These are phyloP conservation scores for Equus quagga DNA, from an alignment of 2,113 vertebrate species.

Conservation along the genomic window DNA sequence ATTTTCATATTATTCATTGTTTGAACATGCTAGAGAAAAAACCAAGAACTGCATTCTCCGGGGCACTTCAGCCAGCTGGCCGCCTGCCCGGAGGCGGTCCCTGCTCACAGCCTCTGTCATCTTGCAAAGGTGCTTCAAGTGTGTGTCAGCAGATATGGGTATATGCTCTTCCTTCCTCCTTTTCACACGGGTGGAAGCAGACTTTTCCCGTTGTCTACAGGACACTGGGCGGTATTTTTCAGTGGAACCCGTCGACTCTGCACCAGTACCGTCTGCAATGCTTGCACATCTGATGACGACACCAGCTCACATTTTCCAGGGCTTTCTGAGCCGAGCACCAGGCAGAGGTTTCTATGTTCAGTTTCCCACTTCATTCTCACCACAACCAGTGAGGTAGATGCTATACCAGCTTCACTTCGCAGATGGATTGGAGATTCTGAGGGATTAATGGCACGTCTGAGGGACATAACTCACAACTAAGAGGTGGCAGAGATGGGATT, in stretches of 20 bases:
- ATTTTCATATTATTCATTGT: background rate
- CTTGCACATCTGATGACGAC: accelerated
- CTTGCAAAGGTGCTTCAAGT: background rate
- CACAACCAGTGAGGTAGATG: accelerated
- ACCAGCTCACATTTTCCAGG: accelerated
- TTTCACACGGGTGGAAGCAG: background rate
- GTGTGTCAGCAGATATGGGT: accelerated
- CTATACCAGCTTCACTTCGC: background rate
- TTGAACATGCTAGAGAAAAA: background rate
- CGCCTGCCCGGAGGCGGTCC: background rate
- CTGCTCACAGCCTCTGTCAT: accelerated
- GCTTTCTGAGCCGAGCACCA: background rate
- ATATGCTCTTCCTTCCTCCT: too few species aligned
- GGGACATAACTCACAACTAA: background rate
- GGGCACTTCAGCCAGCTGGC: background rate
- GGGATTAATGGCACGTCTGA: background rate
- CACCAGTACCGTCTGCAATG: too few species aligned
- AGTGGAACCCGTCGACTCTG: too few species aligned
- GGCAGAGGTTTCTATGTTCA: background rate
- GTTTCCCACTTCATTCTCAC: background rate
- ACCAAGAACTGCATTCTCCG: too few species aligned
- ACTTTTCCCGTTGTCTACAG: background rate
- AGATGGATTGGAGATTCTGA: background rate
- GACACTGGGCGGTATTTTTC: accelerated
- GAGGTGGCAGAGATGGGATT: background rate